phyloP scores from a whole-genome alignment of 2,888 invertebrate genomes.

The Junonia oenone region DNA sequence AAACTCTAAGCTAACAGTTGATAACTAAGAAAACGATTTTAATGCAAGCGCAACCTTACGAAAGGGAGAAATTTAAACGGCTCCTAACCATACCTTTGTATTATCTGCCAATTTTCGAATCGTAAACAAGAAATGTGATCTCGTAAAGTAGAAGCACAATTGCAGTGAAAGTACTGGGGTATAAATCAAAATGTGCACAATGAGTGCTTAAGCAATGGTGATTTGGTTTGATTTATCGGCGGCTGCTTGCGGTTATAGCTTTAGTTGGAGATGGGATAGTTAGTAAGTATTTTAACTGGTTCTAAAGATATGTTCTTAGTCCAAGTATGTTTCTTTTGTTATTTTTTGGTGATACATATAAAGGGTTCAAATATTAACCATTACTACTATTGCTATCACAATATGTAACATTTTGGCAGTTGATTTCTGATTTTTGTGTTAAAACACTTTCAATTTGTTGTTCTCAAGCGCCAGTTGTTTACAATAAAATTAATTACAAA shows the following conservation, averaged over 20 bases:
- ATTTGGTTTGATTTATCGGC: slow-evolving; percentile 3
- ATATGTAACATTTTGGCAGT: too few relatives aligned
- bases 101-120: slow-evolving; percentile 37
- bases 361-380: too few relatives aligned
- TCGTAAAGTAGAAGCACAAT: slow-evolving; percentile 29
- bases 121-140: slow-evolving; percentile 37
- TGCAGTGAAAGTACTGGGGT: slow-evolving; percentile 59
- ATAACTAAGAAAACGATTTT: not conserved
- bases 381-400: too few relatives aligned
- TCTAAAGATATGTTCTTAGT: too few relatives aligned
- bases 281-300: too few relatives aligned
- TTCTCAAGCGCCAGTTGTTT: too few relatives aligned
- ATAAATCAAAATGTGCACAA: slow-evolving; percentile 65
- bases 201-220: slow-evolving; percentile 38
- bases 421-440: too few relatives aligned
- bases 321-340: too few relatives aligned
- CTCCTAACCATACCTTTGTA: not conserved
- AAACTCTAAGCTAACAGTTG: not conserved
- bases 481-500: too few relatives aligned
- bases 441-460: too few relatives aligned
- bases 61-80: slow-evolving; percentile 8
- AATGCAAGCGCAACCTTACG: not conserved
- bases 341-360: too few relatives aligned
- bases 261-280: too few relatives aligned
- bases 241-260: not conserved